A percentile compares a stretch with the other conserved stretches of the same genome.
Evolutionary conservation across 1,140 invertebrate genomes (phyloP).

Genomic region (Ostrea edulis): DNA sequence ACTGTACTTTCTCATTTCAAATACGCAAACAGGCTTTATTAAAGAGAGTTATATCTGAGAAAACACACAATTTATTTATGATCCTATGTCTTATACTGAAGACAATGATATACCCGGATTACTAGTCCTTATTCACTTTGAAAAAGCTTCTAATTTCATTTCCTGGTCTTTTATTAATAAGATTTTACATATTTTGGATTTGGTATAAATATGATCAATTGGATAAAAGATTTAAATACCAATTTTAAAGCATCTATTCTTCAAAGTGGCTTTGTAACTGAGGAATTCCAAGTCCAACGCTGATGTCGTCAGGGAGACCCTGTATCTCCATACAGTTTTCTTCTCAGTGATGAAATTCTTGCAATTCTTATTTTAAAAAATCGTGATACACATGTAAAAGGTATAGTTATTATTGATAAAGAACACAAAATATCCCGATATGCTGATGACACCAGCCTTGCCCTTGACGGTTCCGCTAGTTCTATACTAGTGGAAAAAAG

Average conservation of each 20-base stretch:
- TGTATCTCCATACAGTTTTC: constrained; percentile 49
- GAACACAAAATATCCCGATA: too few species aligned
- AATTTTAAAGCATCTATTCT: constrained; percentile 47
- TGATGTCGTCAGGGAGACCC: constrained; percentile 52
- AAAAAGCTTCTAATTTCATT: too few species aligned
- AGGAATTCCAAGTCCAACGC: constrained; percentile 34
- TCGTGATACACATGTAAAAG: constrained; percentile 43
- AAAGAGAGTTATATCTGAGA: too few species aligned
- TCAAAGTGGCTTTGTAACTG: constrained; percentile 47
- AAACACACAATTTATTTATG: too few species aligned
- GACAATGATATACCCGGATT: too few species aligned
- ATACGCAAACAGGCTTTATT: too few species aligned
- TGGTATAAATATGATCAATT: constrained; percentile 25
- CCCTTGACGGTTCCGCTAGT: too few species aligned
- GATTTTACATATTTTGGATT: constrained; percentile 52
- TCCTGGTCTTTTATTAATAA: too few species aligned
- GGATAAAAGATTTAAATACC: constrained; percentile 53
- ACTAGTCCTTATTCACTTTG: too few species aligned
- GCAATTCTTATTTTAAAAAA: constrained; percentile 45
- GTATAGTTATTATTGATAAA: constrained; percentile 46
- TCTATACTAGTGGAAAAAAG: too few species aligned
- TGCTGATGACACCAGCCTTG: too few species aligned
- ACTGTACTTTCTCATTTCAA: constrained; percentile 46
- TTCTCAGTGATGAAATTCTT: constrained; percentile 48
- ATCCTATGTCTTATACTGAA: too few species aligned